Evolutionary conservation across 2,797 vertebrate species (phyloP).

Genomic region (Eospalax fontanierii): DNA sequence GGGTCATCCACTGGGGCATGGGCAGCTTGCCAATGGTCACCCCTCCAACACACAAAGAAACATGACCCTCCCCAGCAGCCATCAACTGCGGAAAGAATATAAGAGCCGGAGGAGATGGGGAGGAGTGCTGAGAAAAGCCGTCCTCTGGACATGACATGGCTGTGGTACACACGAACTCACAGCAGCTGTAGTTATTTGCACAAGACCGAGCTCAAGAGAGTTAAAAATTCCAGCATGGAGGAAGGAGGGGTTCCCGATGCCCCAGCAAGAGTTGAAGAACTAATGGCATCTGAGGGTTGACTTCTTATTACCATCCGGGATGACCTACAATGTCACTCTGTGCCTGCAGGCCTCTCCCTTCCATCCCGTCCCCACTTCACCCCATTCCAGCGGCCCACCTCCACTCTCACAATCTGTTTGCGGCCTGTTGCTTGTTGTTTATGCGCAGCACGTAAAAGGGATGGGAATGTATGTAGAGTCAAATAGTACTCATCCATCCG

Average conservation of each 20-base stretch:
- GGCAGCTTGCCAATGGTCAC: no score
- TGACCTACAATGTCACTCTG: not conserved
- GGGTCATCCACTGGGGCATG: not conserved
- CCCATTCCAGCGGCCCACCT: accelerated
- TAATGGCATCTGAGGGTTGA: no score
- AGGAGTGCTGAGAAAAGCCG: not conserved
- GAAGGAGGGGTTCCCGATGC: not conserved
- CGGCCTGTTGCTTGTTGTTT: not conserved
- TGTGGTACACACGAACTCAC: not conserved
- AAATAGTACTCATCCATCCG: accelerated
- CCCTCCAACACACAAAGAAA: not conserved
- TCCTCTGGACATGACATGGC: not conserved
- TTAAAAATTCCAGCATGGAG: not conserved
- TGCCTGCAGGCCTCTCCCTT: not conserved
- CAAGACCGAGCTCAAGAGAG: not conserved
- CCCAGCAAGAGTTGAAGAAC: not conserved
- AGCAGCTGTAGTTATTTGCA: not conserved
- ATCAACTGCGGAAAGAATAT: not conserved
- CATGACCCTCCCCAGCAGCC: not conserved
- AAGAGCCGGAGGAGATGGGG: not conserved
- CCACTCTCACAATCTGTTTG: not conserved
- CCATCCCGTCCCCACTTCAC: no score
- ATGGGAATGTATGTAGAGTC: not conserved
- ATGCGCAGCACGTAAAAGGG: not conserved
- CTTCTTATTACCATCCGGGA: not conserved